phyloP scores from a whole-genome alignment of 2,888 invertebrate species.

The Volucella inflata region DNA sequence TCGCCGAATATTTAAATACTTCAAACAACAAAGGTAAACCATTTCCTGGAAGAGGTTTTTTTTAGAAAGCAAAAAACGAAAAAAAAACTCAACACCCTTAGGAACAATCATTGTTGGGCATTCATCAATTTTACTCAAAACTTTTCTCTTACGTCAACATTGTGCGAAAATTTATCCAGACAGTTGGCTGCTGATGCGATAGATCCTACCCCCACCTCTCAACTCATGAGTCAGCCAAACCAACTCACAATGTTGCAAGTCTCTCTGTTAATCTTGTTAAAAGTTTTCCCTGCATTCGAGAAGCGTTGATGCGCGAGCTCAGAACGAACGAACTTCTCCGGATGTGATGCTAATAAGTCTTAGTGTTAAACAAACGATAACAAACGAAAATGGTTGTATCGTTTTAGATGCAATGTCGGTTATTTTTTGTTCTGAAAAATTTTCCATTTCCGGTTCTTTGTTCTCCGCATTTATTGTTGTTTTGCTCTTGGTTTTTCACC shows the following conservation, averaged over 20 bases:
- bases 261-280: slow-evolving; percentile 61
- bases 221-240: neutral
- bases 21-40: no score
- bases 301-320: slow-evolving; percentile 52
- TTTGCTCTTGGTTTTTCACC: no score
- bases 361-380: slow-evolving; percentile 72
- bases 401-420: slow-evolving; percentile 3
- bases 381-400: slow-evolving; percentile 65
- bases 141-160: slow-evolving; percentile 6
- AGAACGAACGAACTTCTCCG: slow-evolving; percentile 41
- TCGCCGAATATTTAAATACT: no score
- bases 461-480: no score
- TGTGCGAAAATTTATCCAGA: slow-evolving; percentile 9
- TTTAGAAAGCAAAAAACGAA: neutral
- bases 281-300: slow-evolving; percentile 53
- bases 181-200: neutral
- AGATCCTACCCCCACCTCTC: neutral
- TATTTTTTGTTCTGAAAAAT: slow-evolving; percentile 4
- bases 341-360: slow-evolving; percentile 70
- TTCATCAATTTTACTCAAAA: slow-evolving; percentile 47
- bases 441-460: slow-evolving; percentile 7
- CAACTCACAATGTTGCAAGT: slow-evolving; percentile 24
- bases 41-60: neutral
- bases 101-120: neutral
- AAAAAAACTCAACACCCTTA: neutral